Conservation (phyloP, 2,888 invertebrate species). For the Mythimna loreyi region DNA sequence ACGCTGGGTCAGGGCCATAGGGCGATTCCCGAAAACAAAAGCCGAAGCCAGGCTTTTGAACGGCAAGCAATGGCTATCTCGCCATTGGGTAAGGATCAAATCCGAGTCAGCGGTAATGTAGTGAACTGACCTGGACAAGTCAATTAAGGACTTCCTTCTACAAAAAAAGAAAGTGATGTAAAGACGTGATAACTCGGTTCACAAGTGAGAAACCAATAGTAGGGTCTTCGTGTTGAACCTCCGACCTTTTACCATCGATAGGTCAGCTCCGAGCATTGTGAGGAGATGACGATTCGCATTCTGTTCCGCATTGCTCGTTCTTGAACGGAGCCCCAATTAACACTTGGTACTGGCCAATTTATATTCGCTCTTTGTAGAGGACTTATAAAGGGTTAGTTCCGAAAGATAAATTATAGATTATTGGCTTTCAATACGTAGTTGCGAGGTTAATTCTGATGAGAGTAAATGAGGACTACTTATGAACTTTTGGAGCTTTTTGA, state of each 20-base stretch:
- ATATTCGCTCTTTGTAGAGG: slow-evolving; percentile 12
- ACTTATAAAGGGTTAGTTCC: slow-evolving; percentile 13
- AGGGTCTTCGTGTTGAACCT: slow-evolving; percentile 53
- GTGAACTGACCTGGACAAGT: no score
- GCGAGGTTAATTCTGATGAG: neutral
- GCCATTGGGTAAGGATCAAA: no score
- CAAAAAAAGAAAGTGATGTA: neutral
- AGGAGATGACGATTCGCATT: slow-evolving; percentile 59
- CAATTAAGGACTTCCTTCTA: no score
- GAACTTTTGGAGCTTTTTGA: neutral
- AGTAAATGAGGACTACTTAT: neutral
- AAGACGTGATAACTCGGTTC: no score
- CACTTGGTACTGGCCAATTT: slow-evolving; percentile 37
- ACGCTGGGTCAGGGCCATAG: no score
- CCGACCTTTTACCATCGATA: slow-evolving; percentile 69
- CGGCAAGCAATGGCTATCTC: no score
- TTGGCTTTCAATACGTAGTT: slow-evolving; percentile 3
- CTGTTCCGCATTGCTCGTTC: slow-evolving; percentile 64
- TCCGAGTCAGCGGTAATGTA: no score
- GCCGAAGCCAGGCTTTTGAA: no score
- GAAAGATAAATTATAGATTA: slow-evolving; percentile 8
- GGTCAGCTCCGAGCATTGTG: slow-evolving; percentile 66
- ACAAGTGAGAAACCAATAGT: slow-evolving; percentile 43
- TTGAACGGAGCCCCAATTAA: slow-evolving; percentile 25
- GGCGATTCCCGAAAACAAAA: no score